Conservation (phyloP, 2,888 invertebrate species). For the Tipula vernalis region DNA sequence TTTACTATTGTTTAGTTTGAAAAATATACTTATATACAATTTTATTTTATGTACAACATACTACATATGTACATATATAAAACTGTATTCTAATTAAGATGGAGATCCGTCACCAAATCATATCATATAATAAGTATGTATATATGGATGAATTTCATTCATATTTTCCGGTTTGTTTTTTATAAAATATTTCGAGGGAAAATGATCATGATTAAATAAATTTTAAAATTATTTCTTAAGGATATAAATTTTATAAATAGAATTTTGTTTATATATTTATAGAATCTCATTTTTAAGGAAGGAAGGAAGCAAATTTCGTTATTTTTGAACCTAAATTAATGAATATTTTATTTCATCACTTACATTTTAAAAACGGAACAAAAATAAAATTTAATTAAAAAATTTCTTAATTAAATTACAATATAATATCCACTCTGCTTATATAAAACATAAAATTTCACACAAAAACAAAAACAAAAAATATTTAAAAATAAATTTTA, state of each 20-base stretch:
- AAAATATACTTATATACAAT: background rate
- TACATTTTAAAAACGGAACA: background rate
- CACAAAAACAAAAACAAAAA: background rate
- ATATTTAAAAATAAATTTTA: background rate
- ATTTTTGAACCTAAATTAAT: background rate
- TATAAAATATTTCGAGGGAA: background rate
- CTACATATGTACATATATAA: background rate
- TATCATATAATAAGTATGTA: background rate
- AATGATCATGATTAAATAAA: background rate
- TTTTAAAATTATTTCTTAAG: background rate
- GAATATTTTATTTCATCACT: background rate
- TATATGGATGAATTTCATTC: background rate
- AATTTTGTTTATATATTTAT: background rate
- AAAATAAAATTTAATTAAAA: background rate
- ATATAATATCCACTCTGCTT: background rate
- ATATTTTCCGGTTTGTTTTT: background rate
- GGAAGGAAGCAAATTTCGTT: background rate
- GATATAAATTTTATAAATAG: background rate
- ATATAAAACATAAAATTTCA: background rate
- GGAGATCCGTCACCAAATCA: constrained; percentile 8
- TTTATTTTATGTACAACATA: background rate
- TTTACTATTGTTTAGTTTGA: background rate
- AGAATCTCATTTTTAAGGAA: background rate
- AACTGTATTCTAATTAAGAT: constrained; percentile 5
- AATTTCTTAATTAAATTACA: background rate